Conservation (phyloP, 2,113 vertebrate species). For the Eurystomus gularis region DNA sequence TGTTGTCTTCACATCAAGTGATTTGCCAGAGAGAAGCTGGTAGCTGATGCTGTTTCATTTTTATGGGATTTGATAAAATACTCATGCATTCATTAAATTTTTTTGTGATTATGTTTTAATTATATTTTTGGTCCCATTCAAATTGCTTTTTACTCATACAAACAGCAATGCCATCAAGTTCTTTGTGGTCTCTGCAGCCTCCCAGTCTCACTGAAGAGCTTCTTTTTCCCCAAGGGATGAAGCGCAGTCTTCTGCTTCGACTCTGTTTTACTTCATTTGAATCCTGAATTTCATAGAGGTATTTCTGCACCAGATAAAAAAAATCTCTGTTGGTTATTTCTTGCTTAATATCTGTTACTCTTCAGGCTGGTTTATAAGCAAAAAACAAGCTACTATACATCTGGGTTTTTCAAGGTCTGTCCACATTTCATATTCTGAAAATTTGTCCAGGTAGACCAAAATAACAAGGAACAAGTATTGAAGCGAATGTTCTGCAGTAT, state of each 20-base stretch:
- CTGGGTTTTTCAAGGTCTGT: not conserved
- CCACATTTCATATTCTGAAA: not conserved
- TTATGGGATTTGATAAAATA: not conserved
- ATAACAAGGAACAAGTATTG: not conserved
- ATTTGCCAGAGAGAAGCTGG: conserved; percentile 16
- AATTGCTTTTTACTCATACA: not conserved
- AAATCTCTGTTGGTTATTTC: not conserved
- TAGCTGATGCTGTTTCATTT: not conserved
- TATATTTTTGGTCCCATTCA: not conserved
- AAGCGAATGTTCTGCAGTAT: not conserved
- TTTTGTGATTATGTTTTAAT: conserved; percentile 3
- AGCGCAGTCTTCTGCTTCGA: not conserved
- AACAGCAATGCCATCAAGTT: not conserved
- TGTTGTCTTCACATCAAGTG: not conserved
- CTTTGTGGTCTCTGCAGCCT: not conserved
- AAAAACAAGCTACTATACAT: not conserved
- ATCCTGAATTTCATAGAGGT: not conserved
- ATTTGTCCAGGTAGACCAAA: not conserved
- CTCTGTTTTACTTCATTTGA: not conserved
- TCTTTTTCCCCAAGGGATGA: not conserved
- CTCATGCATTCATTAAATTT: not conserved
- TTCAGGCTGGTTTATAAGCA: not conserved
- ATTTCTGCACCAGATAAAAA: not conserved
- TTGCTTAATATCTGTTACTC: not conserved
- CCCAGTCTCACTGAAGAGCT: not conserved